Base-by-base conservation (phyloP, 1,140 invertebrate species). In the Aphaenogaster floridana region DNA sequence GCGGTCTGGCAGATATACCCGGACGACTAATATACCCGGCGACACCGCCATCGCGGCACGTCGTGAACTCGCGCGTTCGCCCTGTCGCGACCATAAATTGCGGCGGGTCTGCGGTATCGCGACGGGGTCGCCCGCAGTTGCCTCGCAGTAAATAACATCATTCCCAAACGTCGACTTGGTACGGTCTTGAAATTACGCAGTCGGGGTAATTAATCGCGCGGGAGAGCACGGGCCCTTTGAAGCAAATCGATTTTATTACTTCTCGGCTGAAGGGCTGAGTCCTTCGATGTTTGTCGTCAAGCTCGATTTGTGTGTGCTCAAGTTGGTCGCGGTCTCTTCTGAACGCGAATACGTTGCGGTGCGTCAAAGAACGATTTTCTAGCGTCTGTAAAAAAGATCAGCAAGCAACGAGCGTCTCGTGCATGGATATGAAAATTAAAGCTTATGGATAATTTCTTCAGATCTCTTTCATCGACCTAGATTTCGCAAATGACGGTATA, bases 81-180 rank as follows among this genome's bases (percentile, higher is more conserved):
- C 21, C 64, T 71, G 66, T 84, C 80, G 80, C 69, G 78, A 71
- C 64, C 78, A 71, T 81, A 81, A 81, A 81, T 81, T 81, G 64
- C 64, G 64, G 78, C 78, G 36, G 36, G 48, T 21, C 36, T 69
- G 78, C 64, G 64, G 78, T 81, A 81, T 81, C 78, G 78, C 78
- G 64, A 54, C 63, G 45, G 21, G 64, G 78, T 69, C 64, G 64
- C 36, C 48, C 64, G 64, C 63, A 66, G 63, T 80, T 69, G 78
- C 48, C 28, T 15, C 48, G 48, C 64, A 81, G 48, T 81, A 81
- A 81, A 81, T 81, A 81, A 81, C 63, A 81, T 81, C 78, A 81
- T 21, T 81, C 48, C 48, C 78, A 81, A 81, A 81, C 50, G 78
- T 66, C 48, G 78, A 71, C 78, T 81, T 81, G 64, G 64, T 15